These are phyloP conservation scores for Mantis religiosa DNA, from an alignment of 2,888 invertebrate species.

Conservation along the genomic window DNA sequence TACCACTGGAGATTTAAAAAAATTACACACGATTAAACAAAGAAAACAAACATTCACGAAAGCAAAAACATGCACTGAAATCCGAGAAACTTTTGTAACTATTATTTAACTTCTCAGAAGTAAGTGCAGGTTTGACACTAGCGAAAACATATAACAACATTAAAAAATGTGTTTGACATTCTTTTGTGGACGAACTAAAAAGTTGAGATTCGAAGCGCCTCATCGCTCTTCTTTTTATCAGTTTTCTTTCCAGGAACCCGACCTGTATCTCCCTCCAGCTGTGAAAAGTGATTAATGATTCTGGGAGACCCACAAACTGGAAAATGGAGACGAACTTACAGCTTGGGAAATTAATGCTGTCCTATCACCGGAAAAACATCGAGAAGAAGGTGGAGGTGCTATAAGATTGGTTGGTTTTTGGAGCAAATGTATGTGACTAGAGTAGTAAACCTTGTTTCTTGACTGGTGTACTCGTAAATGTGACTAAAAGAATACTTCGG, in stretches of 20 bases:
- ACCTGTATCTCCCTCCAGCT: not conserved
- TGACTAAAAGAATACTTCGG: too few relatives aligned
- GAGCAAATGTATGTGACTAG: not conserved
- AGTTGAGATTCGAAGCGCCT: not conserved
- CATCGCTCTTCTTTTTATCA: not conserved
- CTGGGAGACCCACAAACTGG: not conserved
- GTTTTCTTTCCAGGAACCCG: not conserved
- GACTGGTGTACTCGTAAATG: too few relatives aligned
- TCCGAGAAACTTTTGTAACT: too few relatives aligned
- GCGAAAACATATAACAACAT: not conserved
- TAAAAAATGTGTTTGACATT: not conserved
- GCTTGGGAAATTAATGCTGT: not conserved
- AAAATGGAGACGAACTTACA: not conserved
- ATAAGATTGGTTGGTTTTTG: not conserved
- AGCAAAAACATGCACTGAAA: too few relatives aligned
- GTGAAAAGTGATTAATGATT: conserved; percentile 1
- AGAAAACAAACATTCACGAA: too few relatives aligned
- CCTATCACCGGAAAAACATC: not conserved
- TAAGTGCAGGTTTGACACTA: not conserved
- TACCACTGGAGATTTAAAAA: too few relatives aligned
- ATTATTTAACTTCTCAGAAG: too few relatives aligned
- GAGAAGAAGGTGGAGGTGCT: not conserved
- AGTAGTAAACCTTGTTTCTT: not conserved
- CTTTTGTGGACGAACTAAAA: not conserved
- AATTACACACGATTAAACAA: too few relatives aligned